These are phyloP conservation scores for Halyomorpha halys DNA, from an alignment of 1,140 invertebrate genomes.

Conservation along the genomic window DNA sequence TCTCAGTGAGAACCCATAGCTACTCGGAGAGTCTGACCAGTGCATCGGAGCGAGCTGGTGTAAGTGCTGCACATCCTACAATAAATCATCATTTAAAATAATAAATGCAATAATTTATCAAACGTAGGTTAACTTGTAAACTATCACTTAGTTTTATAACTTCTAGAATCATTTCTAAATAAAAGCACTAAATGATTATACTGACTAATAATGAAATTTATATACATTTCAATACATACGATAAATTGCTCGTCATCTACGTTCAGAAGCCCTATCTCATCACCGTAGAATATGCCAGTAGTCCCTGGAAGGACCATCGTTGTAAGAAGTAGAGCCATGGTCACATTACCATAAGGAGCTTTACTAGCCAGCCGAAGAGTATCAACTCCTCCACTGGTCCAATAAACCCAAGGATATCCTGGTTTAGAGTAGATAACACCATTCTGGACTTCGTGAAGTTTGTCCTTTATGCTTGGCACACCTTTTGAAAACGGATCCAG, in stretches of 20 bases:
- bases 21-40: slow-evolving; percentile 38
- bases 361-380: slow-evolving; percentile 46
- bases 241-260: background rate
- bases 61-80: slow-evolving; percentile 45
- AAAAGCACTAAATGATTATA: no score
- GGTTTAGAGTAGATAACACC: slow-evolving; percentile 47
- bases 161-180: no score
- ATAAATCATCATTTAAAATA: background rate
- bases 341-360: slow-evolving; percentile 44
- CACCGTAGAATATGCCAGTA: slow-evolving; percentile 68
- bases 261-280: slow-evolving; percentile 54
- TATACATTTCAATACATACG: background rate
- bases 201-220: no score
- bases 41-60: slow-evolving; percentile 56
- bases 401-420: slow-evolving; percentile 61
- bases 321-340: slow-evolving; percentile 50
- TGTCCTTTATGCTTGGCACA: slow-evolving; percentile 42
- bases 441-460: slow-evolving; percentile 46
- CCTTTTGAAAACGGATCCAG: slow-evolving; percentile 39
- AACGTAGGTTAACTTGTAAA: no score
- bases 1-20: slow-evolving; percentile 36
- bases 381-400: slow-evolving; percentile 55
- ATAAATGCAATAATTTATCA: no score
- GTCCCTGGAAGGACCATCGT: slow-evolving; percentile 68
- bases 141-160: no score